Base-by-base conservation (phyloP, 2,888 invertebrate genomes). In the Cheilosia vernalis region DNA sequence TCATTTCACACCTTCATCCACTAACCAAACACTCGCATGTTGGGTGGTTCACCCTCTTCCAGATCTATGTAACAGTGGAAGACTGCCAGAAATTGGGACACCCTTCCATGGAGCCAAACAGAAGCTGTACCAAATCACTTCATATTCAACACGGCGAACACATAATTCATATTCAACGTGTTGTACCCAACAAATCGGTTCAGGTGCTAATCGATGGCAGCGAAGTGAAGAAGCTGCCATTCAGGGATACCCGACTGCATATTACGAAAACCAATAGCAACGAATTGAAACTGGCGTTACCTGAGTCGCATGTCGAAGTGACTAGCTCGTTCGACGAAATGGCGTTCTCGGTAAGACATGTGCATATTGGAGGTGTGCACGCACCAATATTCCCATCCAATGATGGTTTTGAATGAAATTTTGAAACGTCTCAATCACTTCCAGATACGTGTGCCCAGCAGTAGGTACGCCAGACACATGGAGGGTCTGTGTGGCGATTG, bases 401-500 rank as follows among this genome's bases (percentile, higher is more conserved):
- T 47, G 13, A 13, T 13, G 37, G 17, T 51, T 55, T 13, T n/a
- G 24, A 21, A 53, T 13, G 19, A 42, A 51, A 72, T 55, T 73
- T 21, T 76, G n/a, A 67, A 66, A 79, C 44, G 56, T 76, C 61
- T 76, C 82, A 73, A 70, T 72, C 70, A 77, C 55, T 51, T 78
- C 92, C 92, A 93, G 58, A 90, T 96, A 5, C 94, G 94, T 74
- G 93, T 27, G 27, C 27, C 6, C 6, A 27, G 27, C 27, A 7
- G 27, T 86, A 92, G 95, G 73, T 97, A 96, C 91, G 94, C 93
- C 47, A 94, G 95, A 82, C 94, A 94, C 85, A 94, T 96, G 70
- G 96, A 97, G 90, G 97, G 97, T 1, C 93, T 97, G 1, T 97
- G 97, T 90, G 97, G 97, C 64, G 94, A 95, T 87, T 96, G 95